A percentile compares a stretch with the other conserved stretches of the same genome.
phyloP scores from a whole-genome alignment of 2,797 vertebrate species.

The Pseudochirops cupreus region DNA sequence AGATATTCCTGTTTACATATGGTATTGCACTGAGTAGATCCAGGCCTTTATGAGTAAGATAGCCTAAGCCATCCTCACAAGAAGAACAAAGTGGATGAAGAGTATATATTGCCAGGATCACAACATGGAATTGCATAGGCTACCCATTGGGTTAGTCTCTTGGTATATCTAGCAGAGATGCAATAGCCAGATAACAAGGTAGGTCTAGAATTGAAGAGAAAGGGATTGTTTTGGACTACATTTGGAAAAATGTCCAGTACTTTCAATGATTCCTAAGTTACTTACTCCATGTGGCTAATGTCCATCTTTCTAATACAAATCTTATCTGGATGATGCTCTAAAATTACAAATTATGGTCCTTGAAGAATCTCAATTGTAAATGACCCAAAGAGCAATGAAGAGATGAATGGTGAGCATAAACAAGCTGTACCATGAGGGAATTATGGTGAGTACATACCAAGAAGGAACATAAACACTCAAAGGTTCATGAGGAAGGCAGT shows the following conservation, averaged over 20 bases:
- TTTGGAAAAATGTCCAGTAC: neutral
- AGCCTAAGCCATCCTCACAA: neutral
- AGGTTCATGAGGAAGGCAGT: neutral
- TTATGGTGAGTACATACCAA: neutral
- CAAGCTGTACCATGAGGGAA: neutral
- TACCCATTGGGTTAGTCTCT: neutral
- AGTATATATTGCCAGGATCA: neutral
- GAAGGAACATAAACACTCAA: neutral
- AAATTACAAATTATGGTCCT: neutral
- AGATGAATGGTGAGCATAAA: neutral
- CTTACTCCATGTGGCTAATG: too few species aligned
- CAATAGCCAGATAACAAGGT: neutral
- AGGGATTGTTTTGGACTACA: neutral
- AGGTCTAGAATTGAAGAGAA: neutral
- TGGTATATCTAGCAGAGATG: neutral
- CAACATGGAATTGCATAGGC: neutral
- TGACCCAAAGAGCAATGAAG: neutral
- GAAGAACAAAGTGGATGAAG: neutral
- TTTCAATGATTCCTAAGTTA: neutral
- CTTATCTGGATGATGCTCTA: neutral
- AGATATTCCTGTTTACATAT: neutral
- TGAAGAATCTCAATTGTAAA: neutral
- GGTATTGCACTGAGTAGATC: neutral
- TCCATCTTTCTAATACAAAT: neutral
- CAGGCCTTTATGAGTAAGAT: neutral